Base-by-base conservation (phyloP, 2,113 vertebrate genomes). In the Calypte anna region DNA sequence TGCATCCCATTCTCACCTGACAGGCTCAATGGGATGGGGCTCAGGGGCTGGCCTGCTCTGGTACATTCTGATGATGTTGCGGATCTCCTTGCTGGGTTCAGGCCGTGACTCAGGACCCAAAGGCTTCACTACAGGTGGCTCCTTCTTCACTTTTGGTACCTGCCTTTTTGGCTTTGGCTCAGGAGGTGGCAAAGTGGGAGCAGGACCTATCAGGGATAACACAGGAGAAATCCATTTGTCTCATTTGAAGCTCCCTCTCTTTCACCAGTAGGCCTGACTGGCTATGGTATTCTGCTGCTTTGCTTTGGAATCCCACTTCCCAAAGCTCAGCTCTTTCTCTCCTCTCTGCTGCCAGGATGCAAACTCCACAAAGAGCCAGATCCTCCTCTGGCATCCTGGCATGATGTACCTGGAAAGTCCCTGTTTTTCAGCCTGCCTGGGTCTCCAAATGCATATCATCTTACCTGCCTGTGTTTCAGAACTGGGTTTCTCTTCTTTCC, bases 41-140 rank as follows among this genome's bases (percentile, higher is more conserved):
- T 98, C 97, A 0, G 97, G 97, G 50, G 69, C 69, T 1, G 98
- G 98, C 22, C 98, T 97, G 94, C 91, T 99, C 97, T 99, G 98
- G 95, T 98, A 99, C 97, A 96, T 96, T 78, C 98, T 98, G 96
- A 99, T 99, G 95, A 99, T 99, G 36, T 99, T 98, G 24, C 97
- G 90, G 15, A 99, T 99, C 79, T 98, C 98, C 24, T 77, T 97
- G 92, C 98, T 99, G 66, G 99, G 99, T 61, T 97, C 88, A 5
- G 90, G 82, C n/a, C 59, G 96, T 0, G 64, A 3, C 3, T 44
- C 7, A 0, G 81, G 44, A 25, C 83, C 77, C 2, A 68, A 85
- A 44, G 87, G 44, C 30, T 44, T 93, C 57, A 88, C 94, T 6
- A 68, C 69, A 14, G 53, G 43, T 0, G 12, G 69, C 40, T 90